These are phyloP conservation scores for Serilophus lunatus DNA, from an alignment of 2,113 vertebrate genomes.

Conservation along the genomic window DNA sequence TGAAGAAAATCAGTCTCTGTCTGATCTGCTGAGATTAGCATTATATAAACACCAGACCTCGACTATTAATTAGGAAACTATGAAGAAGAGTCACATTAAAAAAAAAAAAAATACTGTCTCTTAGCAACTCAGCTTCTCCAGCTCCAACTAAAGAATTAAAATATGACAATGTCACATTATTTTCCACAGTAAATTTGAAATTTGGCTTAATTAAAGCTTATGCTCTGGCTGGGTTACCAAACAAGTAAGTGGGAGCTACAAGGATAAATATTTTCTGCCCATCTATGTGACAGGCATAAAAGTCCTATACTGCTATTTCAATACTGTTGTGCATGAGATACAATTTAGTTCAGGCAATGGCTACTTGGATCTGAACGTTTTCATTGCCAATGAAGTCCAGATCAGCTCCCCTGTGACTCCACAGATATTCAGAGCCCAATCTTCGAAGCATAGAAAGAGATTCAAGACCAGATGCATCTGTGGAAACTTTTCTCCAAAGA, in stretches of 20 bases:
- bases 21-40: neutral
- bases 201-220: conserved; percentile 20
- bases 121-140: conserved; percentile 19
- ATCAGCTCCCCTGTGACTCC: neutral
- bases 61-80: neutral
- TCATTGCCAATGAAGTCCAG: neutral
- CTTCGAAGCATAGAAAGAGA: neutral
- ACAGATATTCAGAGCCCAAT: neutral
- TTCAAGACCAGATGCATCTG: neutral
- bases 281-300: neutral
- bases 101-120: neutral
- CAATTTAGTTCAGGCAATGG: neutral
- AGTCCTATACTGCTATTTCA: neutral
- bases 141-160: neutral
- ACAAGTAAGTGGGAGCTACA: neutral
- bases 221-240: neutral
- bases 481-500: neutral
- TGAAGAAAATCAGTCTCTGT: neutral
- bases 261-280: neutral
- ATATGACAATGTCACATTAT: neutral
- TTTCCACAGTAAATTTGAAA: conserved; percentile 6
- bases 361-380: neutral
- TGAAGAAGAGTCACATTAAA: neutral
- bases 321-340: neutral
- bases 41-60: neutral